A percentile compares a stretch with the other conserved stretches of the same genome.
phyloP scores from a whole-genome alignment of 2,888 invertebrate species.

The Rhingia rostrata region DNA sequence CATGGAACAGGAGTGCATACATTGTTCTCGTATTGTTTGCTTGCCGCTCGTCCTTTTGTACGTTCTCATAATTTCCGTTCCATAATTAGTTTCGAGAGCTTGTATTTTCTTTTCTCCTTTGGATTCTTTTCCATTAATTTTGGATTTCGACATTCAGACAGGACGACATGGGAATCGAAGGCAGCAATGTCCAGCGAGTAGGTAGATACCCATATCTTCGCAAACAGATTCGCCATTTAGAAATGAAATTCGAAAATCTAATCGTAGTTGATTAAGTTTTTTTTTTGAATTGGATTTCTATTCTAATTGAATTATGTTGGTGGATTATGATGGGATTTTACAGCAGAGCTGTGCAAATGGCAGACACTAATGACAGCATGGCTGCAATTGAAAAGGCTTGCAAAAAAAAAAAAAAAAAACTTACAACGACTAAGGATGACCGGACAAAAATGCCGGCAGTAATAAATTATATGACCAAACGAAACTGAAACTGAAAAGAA shows the following conservation, averaged over 20 bases:
- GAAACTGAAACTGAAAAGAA: slow-evolving; percentile 1
- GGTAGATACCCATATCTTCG: background rate
- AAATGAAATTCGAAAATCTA: slow-evolving; percentile 19
- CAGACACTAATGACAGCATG: slow-evolving; percentile 17
- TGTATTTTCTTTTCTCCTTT: slow-evolving; percentile 36
- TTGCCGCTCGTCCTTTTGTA: slow-evolving; percentile 40
- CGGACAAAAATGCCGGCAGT: slow-evolving; percentile 5
- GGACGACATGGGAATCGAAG: slow-evolving; percentile 25
- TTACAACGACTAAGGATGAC: background rate
- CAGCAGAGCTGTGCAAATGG: background rate
- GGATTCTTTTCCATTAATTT: slow-evolving; percentile 62
- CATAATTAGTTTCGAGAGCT: slow-evolving; percentile 70
- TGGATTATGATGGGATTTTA: slow-evolving; percentile 10
- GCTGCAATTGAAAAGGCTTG: background rate
- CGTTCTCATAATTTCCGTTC: slow-evolving; percentile 71
- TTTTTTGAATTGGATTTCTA: slow-evolving; percentile 41
- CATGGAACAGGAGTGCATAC: slow-evolving; percentile 17
- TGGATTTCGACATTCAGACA: slow-evolving; percentile 36
- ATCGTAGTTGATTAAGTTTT: slow-evolving; percentile 40
- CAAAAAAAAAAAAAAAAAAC: too few relatives aligned
- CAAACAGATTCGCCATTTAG: slow-evolving; percentile 3
- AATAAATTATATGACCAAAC: slow-evolving; percentile 30
- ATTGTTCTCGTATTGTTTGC: slow-evolving; percentile 40
- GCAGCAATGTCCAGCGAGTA: background rate
- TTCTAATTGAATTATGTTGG: slow-evolving; percentile 37